Conservation (phyloP, 2,113 vertebrate genomes). For the Pygoscelis adeliae region DNA sequence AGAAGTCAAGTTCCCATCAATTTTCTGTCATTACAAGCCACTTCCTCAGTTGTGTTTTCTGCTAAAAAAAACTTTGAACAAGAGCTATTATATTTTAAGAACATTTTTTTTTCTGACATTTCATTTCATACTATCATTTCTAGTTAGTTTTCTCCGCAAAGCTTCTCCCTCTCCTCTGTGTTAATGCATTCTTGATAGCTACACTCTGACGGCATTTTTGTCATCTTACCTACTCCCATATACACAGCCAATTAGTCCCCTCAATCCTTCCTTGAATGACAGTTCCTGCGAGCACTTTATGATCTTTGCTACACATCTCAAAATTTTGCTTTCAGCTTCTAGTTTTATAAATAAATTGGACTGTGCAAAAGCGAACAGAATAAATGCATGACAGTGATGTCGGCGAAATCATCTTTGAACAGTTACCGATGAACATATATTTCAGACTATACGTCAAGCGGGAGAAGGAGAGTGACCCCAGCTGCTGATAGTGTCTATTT, state of each 20-base stretch:
- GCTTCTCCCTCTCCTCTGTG: background rate
- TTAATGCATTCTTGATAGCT: background rate
- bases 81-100: background rate
- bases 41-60: background rate
- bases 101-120: background rate
- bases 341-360: background rate
- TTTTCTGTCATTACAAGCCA: background rate
- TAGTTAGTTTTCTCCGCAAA: background rate
- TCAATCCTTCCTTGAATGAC: background rate
- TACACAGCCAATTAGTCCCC: background rate
- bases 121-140: background rate
- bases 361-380: background rate
- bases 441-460: background rate
- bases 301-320: background rate
- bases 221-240: background rate
- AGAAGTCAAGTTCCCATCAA: background rate
- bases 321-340: background rate
- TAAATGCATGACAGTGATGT: background rate
- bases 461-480: background rate
- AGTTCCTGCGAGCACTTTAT: background rate
- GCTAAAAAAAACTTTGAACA: background rate
- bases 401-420: background rate
- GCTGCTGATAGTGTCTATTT: background rate
- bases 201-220: background rate
- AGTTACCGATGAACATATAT: background rate